Conservation (phyloP, 1,140 invertebrate species). For the Neuroterus valhalla region DNA sequence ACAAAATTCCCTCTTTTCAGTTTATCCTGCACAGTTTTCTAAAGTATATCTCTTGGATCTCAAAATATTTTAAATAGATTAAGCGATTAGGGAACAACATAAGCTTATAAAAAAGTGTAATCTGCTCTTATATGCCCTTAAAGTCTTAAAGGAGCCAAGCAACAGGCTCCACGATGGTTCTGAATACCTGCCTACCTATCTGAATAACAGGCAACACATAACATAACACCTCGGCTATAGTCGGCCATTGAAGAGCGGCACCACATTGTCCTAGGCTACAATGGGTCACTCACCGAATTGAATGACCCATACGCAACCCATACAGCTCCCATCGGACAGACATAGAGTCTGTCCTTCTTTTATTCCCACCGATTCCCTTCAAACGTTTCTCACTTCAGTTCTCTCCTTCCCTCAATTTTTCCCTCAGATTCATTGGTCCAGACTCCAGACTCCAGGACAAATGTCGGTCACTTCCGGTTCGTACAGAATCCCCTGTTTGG, state of each 20-base stretch:
- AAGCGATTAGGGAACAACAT: no score
- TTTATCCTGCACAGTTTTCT: neutral
- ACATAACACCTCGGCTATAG: slow-evolving; percentile 66
- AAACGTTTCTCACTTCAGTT: neutral
- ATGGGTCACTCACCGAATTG: slow-evolving; percentile 63
- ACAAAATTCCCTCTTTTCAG: neutral
- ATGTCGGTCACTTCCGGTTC: slow-evolving; percentile 8
- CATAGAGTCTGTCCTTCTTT: slow-evolving; percentile 38
- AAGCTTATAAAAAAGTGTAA: no score
- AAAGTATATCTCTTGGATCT: no score
- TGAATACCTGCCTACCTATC: slow-evolving; percentile 60
- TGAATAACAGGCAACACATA: slow-evolving; percentile 65
- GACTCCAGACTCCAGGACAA: slow-evolving; percentile 11
- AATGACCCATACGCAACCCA: slow-evolving; percentile 60
- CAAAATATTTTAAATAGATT: no score
- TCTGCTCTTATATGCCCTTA: no score
- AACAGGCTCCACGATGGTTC: neutral
- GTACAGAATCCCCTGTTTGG: slow-evolving; percentile 14
- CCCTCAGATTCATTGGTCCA: slow-evolving; percentile 40
- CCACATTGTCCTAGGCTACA: slow-evolving; percentile 65
- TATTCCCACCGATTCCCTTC: slow-evolving; percentile 21
- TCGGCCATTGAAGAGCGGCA: slow-evolving; percentile 60
- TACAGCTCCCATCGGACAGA: slow-evolving; percentile 55
- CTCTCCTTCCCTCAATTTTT: neutral
- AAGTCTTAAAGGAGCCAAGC: no score